Evolutionary conservation across 2,888 invertebrate species (phyloP).

Genomic region (Odontomyia ornata): DNA sequence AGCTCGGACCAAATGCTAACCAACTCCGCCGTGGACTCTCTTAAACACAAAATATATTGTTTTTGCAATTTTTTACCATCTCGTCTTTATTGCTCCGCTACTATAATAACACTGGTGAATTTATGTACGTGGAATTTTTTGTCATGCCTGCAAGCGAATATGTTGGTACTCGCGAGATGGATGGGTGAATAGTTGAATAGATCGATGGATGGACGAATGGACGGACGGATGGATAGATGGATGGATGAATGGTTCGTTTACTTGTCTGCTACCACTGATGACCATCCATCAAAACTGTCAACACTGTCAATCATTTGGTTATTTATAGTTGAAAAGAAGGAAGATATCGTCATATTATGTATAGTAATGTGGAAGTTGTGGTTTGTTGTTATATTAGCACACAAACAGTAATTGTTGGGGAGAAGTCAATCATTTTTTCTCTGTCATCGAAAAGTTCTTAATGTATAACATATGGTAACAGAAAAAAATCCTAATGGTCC

Average conservation of each 20-base stretch:
- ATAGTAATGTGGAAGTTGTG: background rate
- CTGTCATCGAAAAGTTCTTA: background rate
- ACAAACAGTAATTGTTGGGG: conserved; percentile 31
- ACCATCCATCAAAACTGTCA: conserved; percentile 62
- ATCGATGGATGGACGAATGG: background rate
- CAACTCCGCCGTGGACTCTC: background rate
- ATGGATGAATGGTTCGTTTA: conserved; percentile 44
- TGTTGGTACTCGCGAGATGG: background rate
- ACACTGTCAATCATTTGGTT: conserved; percentile 60
- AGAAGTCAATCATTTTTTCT: conserved; percentile 47
- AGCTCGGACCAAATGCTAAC: background rate
- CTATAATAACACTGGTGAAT: conserved; percentile 31
- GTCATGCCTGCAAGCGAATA: background rate
- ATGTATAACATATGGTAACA: background rate
- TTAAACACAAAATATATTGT: conserved; percentile 16
- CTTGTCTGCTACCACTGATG: conserved; percentile 53
- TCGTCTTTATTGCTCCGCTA: conserved; percentile 17
- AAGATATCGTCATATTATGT: conserved; percentile 58
- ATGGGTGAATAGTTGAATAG: background rate
- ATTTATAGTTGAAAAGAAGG: conserved; percentile 58
- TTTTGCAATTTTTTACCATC: conserved; percentile 24
- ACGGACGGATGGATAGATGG: conserved; percentile 22
- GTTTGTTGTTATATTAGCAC: conserved; percentile 1
- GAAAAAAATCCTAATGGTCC: too few relatives aligned
- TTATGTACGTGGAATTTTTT: conserved; percentile 30